These are phyloP conservation scores for Strigops habroptila DNA, from an alignment of 2,113 vertebrate genomes.

Conservation along the genomic window DNA sequence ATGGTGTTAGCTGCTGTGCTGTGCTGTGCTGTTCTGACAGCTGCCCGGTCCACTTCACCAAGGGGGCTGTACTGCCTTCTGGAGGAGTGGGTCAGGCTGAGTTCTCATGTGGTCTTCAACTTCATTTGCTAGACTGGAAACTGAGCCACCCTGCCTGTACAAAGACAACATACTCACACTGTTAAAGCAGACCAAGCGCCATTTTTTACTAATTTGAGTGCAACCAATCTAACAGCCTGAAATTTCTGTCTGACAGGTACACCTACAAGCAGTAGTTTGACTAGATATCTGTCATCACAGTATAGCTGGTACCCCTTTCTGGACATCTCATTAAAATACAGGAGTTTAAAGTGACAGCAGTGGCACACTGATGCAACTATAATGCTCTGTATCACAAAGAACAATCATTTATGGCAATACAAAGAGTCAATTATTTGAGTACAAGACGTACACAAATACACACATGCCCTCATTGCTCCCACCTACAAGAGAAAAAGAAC, in stretches of 20 bases:
- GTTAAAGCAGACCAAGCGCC: not conserved
- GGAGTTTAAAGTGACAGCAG: not conserved
- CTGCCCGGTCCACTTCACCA: rapidly evolving
- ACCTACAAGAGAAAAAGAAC: not conserved
- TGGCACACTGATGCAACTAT: not conserved
- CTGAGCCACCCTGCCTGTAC: not conserved
- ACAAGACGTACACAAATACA: not conserved
- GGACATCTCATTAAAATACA: not conserved
- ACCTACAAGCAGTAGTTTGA: not conserved
- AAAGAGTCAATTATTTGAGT: not conserved
- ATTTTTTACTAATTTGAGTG: not conserved
- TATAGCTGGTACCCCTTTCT: not conserved
- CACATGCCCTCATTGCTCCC: too few species aligned
- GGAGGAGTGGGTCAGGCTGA: not conserved
- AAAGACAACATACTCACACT: rapidly evolving
- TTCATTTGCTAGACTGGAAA: not conserved
- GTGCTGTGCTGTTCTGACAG: not conserved
- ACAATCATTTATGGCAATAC: not conserved
- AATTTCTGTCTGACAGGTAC: not conserved
- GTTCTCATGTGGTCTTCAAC: not conserved
- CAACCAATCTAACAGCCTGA: not conserved
- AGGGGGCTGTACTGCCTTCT: not conserved
- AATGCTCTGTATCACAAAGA: not conserved
- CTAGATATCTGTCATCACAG: not conserved
- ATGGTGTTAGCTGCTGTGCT: not conserved